phyloP scores from a whole-genome alignment of 2,888 invertebrate genomes.

The Eulithis prunata region DNA sequence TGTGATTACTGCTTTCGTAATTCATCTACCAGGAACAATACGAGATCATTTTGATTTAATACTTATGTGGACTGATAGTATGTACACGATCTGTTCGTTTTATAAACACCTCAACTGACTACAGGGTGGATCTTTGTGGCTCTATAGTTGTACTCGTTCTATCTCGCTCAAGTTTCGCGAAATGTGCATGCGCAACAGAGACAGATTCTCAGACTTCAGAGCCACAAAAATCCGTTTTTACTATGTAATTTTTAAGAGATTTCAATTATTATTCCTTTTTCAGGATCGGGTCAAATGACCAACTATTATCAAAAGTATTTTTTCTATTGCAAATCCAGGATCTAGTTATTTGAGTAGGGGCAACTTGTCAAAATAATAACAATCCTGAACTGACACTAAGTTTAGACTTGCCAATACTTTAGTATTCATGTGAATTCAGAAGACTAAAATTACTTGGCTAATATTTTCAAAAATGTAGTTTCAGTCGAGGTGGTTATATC shows the following conservation, averaged over 20 bases:
- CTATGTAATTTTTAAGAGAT: no score
- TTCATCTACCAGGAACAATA: slow-evolving; percentile 69
- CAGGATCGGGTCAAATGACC: no score
- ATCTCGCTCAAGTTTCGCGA: not conserved
- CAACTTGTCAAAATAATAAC: no score
- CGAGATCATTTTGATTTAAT: slow-evolving; percentile 68
- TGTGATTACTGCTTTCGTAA: slow-evolving; percentile 41
- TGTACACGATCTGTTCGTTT: slow-evolving; percentile 23
- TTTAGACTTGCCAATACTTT: no score
- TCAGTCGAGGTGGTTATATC: slow-evolving; percentile 51
- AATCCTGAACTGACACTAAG: no score
- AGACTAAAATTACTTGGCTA: no score
- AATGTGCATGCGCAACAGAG: not conserved
- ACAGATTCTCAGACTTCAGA: not conserved
- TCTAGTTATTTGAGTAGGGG: no score
- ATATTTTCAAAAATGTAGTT: slow-evolving; percentile 17
- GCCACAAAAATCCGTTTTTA: not conserved
- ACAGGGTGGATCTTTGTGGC: not conserved
- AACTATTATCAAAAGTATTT: no score
- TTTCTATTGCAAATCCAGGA: no score
- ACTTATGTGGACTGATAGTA: slow-evolving; percentile 40
- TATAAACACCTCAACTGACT: slow-evolving; percentile 56
- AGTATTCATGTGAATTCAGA: no score
- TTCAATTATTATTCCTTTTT: no score
- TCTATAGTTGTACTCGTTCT: not conserved